A percentile compares a stretch with the other conserved stretches of the same genome.
phyloP scores from a whole-genome alignment of 2,113 vertebrate genomes.

The Dinomys branickii region DNA sequence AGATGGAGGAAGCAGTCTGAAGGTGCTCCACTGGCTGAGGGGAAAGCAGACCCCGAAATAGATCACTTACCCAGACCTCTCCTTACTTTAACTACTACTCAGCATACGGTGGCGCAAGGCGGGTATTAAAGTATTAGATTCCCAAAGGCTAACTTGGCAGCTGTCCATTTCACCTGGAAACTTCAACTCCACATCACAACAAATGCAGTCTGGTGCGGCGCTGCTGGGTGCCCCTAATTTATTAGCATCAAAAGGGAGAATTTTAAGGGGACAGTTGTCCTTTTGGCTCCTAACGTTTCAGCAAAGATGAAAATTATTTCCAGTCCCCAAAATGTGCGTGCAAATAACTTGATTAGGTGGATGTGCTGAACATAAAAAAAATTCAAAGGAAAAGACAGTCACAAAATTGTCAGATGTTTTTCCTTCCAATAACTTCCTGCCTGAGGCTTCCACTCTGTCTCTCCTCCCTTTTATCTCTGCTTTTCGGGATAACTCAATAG shows the following conservation, averaged over 20 bases:
- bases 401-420: neutral
- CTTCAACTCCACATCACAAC: slow-evolving; percentile 33
- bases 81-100: slow-evolving; percentile 62
- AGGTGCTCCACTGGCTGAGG: slow-evolving; percentile 34
- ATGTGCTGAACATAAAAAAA: slow-evolving; percentile 1
- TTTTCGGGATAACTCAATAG: neutral
- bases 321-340: neutral
- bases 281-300: neutral
- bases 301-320: neutral
- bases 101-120: slow-evolving; percentile 4
- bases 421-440: neutral
- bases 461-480: neutral
- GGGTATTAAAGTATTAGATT: slow-evolving; percentile 52
- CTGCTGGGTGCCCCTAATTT: slow-evolving; percentile 29
- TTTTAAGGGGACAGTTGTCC: slow-evolving; percentile 66
- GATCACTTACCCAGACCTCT: slow-evolving; percentile 63
- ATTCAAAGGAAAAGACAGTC: neutral
- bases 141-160: slow-evolving; percentile 56
- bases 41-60: slow-evolving; percentile 70
- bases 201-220: slow-evolving; percentile 27
- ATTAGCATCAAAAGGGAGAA: slow-evolving; percentile 24
- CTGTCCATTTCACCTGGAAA: slow-evolving; percentile 73
- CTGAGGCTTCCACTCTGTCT: neutral
- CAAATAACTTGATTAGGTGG: slow-evolving; percentile 25
- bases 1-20: slow-evolving; percentile 55